Conservation (phyloP, 2,888 invertebrate species). For the Heliconius sara region DNA sequence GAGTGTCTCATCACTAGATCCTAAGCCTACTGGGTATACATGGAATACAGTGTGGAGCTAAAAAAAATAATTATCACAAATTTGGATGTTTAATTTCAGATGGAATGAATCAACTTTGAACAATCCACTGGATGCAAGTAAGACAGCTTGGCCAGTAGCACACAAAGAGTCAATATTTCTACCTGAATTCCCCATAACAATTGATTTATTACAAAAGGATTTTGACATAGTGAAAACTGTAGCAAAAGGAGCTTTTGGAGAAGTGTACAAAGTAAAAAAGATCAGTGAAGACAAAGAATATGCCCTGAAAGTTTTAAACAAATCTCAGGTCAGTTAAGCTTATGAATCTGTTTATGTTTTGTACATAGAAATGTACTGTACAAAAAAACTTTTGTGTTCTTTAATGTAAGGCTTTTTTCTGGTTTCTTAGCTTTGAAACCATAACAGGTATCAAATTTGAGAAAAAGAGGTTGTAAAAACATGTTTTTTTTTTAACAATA, state of each 20-base stretch:
- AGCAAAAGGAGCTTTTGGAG: slow-evolving; percentile 95
- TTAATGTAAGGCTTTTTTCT: neutral
- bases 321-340: slow-evolving; percentile 86
- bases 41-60: neutral
- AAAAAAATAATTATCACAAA: neutral
- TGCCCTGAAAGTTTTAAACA: slow-evolving; percentile 94
- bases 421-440: neutral
- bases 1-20: neutral
- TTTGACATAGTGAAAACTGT: slow-evolving; percentile 88
- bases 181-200: slow-evolving; percentile 92
- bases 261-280: slow-evolving; percentile 91
- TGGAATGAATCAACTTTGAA: slow-evolving; percentile 87
- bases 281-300: slow-evolving; percentile 86
- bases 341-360: slow-evolving; percentile 17
- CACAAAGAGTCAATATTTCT: slow-evolving; percentile 92
- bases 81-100: slow-evolving; percentile 66
- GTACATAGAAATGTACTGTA: neutral
- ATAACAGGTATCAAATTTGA: neutral
- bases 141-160: slow-evolving; percentile 93
- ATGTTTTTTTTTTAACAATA: neutral
- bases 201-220: slow-evolving; percentile 83
- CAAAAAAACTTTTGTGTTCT: neutral
- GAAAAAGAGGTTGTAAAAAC: neutral
- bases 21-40: neutral
- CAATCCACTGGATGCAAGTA: slow-evolving; percentile 83